Evolutionary conservation across 2,797 vertebrate genomes (phyloP), one percentile per base, ranked within the genome.

Genomic region (Pteropus rufus): DNA sequence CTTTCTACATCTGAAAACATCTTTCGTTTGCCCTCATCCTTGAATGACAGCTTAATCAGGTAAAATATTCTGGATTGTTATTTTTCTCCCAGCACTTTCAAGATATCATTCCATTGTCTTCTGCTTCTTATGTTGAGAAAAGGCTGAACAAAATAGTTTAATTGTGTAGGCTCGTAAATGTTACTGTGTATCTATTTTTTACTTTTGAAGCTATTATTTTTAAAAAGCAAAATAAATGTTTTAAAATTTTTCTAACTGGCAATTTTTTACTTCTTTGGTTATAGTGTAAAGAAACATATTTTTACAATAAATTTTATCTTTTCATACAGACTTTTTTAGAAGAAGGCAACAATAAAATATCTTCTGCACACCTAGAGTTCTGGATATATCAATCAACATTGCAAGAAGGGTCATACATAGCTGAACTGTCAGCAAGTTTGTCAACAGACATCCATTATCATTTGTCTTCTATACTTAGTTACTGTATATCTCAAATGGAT

Each of bases 401-500:
- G 24, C 62, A 92, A 94, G 41, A 81, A 87, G 41, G 65, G 86
- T 70, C 69, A 96, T 0, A 69, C 36, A 82, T 2, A 96, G 97
- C 65, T 0, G 1, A 96, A 81, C 64, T 8, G 75, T 96, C 97
- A 98, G 98, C 96, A 96, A 90, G 62, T 95, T 70, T 97, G 93
- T 7, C 46, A 10, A 97, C 93, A 98, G 77, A 92, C 87, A 82
- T 97, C 95, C 90, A 94, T 97, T 96, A 97, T 56, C 41, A 2
- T 93, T 95, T 96, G 81, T 87, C 96, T 96, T 93, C 96, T 52
- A 23, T n/a, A 69, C 92, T 97, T 95, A 79, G 10, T 60, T 94
- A 89, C 56, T 94, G 52, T 24, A 89, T 92, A 96, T 96, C 93
- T 96, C 97, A 91, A 96, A 46, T 96, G 92, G 96, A 98, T 88